Percentiles rank a stretch among this genome's conserved stretches.
Evolutionary conservation across 2,113 vertebrate species (phyloP).

Genomic region (Mystacornis crossleyi): DNA sequence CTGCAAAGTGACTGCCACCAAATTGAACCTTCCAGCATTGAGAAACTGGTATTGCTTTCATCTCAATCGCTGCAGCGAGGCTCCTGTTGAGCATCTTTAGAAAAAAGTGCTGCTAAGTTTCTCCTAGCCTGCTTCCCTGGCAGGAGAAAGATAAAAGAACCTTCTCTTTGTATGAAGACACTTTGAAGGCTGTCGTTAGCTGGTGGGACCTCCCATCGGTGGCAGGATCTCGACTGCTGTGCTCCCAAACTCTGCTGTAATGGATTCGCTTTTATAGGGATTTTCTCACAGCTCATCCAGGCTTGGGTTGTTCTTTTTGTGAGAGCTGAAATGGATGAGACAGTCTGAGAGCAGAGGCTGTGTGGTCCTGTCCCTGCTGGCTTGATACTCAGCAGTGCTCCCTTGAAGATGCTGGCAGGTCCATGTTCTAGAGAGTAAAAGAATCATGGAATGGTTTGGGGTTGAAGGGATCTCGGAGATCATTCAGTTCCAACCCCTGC

Average conservation of each 20-base stretch:
- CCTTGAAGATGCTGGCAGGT: neutral
- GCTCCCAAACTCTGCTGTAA: neutral
- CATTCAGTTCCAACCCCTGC: neutral
- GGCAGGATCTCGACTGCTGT: neutral
- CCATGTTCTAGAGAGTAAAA: neutral
- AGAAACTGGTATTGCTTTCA: neutral
- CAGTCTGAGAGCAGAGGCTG: neutral
- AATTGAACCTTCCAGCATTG: neutral
- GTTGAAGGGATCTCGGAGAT: neutral
- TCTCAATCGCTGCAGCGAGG: neutral
- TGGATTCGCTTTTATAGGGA: neutral
- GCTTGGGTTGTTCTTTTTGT: neutral
- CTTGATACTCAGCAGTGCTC: neutral
- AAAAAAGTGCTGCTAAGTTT: neutral
- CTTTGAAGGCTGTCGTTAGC: constrained; percentile 2
- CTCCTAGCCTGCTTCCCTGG: neutral
- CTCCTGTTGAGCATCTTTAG: neutral
- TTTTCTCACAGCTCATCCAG: neutral
- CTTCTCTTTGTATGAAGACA: neutral
- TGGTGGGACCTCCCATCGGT: neutral
- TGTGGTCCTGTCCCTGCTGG: neutral
- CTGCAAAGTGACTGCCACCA: neutral
- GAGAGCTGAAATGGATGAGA: neutral
- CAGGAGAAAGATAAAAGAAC: constrained; percentile 1
- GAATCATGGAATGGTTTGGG: neutral